Base-by-base conservation (phyloP, 2,888 invertebrate genomes). In the Endomychus coccineus region DNA sequence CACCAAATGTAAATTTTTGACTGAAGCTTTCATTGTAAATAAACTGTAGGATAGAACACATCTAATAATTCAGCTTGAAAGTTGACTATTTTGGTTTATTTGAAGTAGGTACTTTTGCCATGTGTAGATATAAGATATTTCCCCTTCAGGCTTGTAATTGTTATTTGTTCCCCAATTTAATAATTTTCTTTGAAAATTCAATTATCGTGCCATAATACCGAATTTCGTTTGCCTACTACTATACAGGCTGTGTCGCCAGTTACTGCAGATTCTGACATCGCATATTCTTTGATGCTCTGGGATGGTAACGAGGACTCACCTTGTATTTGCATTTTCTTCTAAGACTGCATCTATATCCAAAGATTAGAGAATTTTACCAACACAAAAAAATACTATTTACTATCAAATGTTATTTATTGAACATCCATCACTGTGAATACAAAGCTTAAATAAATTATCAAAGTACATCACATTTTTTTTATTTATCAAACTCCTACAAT, bases 321-420 rank as follows among this genome's bases (percentile, higher is more conserved):
- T 19, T 19, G 21, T 7, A 7, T 19, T 19, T 6, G 21, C 21
- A 19, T 44, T 45, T 30, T 21, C 36, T 42, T 40, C 49, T 37
- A 52, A 55, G 55, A 55, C 56, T 56, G 56, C 54, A 54, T 52
- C 45, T 46, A 40, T 52, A 53, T 54, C 56, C 56, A 56, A 56
- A 56, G 56, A 54, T 41, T 50, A 46, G 42, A 39, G 41, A 46
- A 44, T 30, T 21, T 41, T 23, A 23, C 28, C 34, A 21, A 40
- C 37, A 16, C 37, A 33, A 42, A 44, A 43, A 42, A 46, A 45
- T 42, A 40, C 33, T 47, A 43, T 43, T 43, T 46, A 46, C 35
- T 36, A 35, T 44, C 44, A 45, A 44, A 48, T 48, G 48, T 54
- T 50, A 51, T 52, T 53, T 54, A 53, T 53, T 56, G 48, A 46